A percentile compares a stretch with the other conserved stretches of the same genome.
Conservation (phyloP, 2,888 invertebrate genomes). For the Drosophila nigricruria region DNA sequence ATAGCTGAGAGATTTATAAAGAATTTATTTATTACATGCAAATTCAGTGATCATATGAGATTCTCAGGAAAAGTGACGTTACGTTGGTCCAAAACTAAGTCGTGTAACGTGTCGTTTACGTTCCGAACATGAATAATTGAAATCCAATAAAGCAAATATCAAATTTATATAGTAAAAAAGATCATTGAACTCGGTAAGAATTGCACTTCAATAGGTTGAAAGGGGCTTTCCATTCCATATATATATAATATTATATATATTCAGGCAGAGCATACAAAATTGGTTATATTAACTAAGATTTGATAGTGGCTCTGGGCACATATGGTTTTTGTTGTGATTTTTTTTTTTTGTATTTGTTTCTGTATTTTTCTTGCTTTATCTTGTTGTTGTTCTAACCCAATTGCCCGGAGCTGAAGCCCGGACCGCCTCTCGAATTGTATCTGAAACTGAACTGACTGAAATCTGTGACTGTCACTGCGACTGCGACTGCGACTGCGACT, state of each 20-base stretch:
- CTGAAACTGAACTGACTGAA: conserved; percentile 23
- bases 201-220: conserved; percentile 3
- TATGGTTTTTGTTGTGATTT: conserved; percentile 10
- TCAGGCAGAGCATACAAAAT: conserved; percentile 27
- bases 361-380: conserved; percentile 5
- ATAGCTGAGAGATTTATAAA: neutral
- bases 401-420: conserved; percentile 35
- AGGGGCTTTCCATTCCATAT: neutral
- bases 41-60: conserved; percentile 1
- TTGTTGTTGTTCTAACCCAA: conserved; percentile 40
- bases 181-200: conserved; percentile 39
- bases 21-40: neutral
- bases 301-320: conserved; percentile 1
- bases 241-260: neutral
- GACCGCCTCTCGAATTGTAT: conserved; percentile 38
- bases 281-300: conserved; percentile 15
- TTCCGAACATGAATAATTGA: conserved; percentile 28
- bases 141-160: conserved; percentile 30
- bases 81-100: conserved; percentile 20
- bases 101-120: conserved; percentile 21
- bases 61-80: neutral
- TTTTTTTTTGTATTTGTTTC: neutral
- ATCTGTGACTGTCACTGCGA: conserved; percentile 30
- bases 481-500: conserved; percentile 39
- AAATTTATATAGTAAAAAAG: conserved; percentile 27